A percentile compares a stretch with the other conserved stretches of the same genome.
These are phyloP conservation scores for Triplophysa yarkandensis DNA, from an alignment of 2,797 vertebrate genomes.

Conservation along the genomic window DNA sequence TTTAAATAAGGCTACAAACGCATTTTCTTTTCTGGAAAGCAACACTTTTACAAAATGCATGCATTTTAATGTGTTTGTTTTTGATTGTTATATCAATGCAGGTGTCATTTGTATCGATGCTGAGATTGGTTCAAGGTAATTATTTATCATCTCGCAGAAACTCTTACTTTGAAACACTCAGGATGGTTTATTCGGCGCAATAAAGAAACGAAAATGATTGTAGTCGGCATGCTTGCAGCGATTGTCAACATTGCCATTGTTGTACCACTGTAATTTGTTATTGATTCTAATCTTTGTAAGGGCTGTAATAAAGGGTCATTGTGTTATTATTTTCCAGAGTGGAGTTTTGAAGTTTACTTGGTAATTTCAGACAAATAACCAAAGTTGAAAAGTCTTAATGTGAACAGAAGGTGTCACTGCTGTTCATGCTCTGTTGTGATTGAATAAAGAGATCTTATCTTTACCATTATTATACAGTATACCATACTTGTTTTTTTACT, in stretches of 20 bases:
- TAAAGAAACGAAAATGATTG: constrained; percentile 14
- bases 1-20: background rate
- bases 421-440: constrained; percentile 9
- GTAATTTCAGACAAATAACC: background rate
- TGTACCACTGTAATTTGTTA: constrained; percentile 24
- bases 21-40: constrained; percentile 14
- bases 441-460: constrained; percentile 13
- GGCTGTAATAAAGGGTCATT: background rate
- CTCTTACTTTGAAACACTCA: constrained; percentile 1
- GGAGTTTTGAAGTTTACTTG: background rate
- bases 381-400: background rate
- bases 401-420: constrained; percentile 61
- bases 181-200: background rate
- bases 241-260: background rate
- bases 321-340: background rate
- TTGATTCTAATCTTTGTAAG: constrained; percentile 20
- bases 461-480: background rate
- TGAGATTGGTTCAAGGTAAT: constrained; percentile 13
- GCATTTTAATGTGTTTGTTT: constrained; percentile 25
- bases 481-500: background rate
- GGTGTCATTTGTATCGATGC: constrained; percentile 4
- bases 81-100: constrained; percentile 35
- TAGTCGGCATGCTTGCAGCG: background rate
- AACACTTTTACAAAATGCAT: background rate
- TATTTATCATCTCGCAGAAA: constrained; percentile 21